Evolutionary conservation across 2,113 vertebrate genomes (phyloP), one percentile per base, ranked within the genome.

Genomic region (Pitta sordida): DNA sequence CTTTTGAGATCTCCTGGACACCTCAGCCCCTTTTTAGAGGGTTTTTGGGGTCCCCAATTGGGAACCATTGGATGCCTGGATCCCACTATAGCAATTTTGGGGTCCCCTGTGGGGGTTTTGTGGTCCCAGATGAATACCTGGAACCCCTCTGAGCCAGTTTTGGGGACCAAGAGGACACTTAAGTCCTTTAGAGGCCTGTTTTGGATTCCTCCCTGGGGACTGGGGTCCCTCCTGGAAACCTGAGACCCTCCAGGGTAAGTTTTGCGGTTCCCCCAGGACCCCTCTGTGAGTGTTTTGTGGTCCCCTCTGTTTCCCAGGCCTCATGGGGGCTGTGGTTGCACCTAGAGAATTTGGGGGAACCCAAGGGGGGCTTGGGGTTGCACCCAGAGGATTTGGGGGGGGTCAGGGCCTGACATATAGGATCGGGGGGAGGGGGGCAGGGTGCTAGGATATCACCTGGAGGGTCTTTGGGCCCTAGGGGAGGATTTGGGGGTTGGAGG

Each of bases 121-220:
- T 32, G 53, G 53, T 32, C 53, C 30, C 30, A 32, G 53, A 32
- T 19, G 30, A 30, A 46, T 15, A 53, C 23, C 48, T 46, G 4
- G 8, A 8, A 34, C 29, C 1, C n/a, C 23, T 30, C 7, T 11
- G 16, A 56, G 23, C 23, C 0, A 0, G n/a, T 55, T 70, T 13
- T 24, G 29, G 29, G 56, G 20, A 34, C 39, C n/a, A 29, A 55
- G 30, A 55, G 48, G 56, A 48, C 20, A 48, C 12, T 21, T 32
- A 48, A 16, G 27, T 62, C 60, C 60, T 63, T 63, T 18, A 30
- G 32, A 20, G 29, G 15, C 21, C 37, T 53, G 15, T 52, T 71
- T 71, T 53, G 15, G 23, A 29, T 53, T 70, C 49, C 4, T 8
- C 36, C 15, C 21, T 37, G 11, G 37, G 36, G 37, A 7, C 10